Evolutionary conservation across 2,888 invertebrate species (phyloP).

Genomic region (Zygogramma bicolorata): DNA sequence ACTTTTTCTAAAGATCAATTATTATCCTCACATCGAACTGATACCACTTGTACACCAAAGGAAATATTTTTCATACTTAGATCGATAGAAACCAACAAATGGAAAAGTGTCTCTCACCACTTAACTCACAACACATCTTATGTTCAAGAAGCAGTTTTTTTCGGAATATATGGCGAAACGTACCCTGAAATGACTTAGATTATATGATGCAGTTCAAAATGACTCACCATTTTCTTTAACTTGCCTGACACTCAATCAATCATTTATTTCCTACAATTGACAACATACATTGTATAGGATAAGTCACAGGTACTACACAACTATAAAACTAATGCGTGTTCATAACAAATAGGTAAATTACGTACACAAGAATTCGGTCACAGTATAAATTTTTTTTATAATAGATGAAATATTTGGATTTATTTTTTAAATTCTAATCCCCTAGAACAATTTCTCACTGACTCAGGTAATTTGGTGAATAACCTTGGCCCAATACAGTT

Average conservation of each 20-base stretch:
- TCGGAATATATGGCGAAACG: no score
- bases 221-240: no score
- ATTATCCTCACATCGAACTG: no score
- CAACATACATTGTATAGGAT: constrained; percentile 7
- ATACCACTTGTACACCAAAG: no score
- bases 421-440: neutral
- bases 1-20: no score
- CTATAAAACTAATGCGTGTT: neutral
- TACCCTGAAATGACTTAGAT: no score
- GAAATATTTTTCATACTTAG: no score
- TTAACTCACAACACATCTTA: no score
- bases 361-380: constrained; percentile 10
- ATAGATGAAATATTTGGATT: neutral
- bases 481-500: constrained; percentile 12
- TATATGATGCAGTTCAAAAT: no score
- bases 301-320: constrained; percentile 6
- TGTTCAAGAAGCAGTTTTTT: no score
- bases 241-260: neutral
- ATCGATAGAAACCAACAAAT: no score
- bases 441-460: neutral
- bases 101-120: no score
- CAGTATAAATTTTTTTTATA: neutral
- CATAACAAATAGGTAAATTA: neutral
- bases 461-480: constrained; percentile 12
- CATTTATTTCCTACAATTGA: neutral